Conservation (phyloP, 2,797 vertebrate species). For the Stomatorhinus walkeri region DNA sequence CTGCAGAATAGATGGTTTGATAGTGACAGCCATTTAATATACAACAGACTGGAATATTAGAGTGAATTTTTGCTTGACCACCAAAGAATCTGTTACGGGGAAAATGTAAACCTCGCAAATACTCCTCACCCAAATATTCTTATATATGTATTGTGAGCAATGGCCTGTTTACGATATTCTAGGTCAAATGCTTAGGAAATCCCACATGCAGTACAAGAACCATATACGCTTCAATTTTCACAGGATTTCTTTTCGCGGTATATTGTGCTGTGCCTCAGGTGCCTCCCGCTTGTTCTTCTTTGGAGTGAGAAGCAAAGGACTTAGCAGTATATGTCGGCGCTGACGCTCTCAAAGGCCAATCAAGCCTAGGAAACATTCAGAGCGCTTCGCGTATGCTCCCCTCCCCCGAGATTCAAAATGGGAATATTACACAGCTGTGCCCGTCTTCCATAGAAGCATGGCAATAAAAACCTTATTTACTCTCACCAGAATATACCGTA, state of each 20-base stretch:
- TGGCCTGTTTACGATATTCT: background rate
- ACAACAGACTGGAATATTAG: background rate
- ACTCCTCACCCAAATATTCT: background rate
- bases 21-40: background rate
- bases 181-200: conserved; percentile 17
- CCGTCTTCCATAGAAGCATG: conserved; percentile 51
- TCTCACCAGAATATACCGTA: conserved; percentile 42
- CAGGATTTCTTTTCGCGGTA: background rate
- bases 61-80: background rate
- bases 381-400: background rate
- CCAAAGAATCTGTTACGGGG: background rate
- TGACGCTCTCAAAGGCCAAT: conserved; percentile 14
- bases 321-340: background rate
- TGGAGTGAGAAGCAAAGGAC: background rate
- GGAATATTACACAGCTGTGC: conserved; percentile 51
- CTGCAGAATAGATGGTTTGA: background rate
- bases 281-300: background rate
- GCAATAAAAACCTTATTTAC: conserved; percentile 65
- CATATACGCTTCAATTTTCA: background rate
- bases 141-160: background rate
- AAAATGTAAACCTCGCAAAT: background rate
- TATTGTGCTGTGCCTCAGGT: conserved; percentile 15
- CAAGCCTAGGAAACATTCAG: conserved; percentile 11
- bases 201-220: conserved; percentile 7
- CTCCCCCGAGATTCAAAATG: conserved; percentile 21